Conservation (phyloP, 2,113 vertebrate genomes). For the Neolamprologus sp. region DNA sequence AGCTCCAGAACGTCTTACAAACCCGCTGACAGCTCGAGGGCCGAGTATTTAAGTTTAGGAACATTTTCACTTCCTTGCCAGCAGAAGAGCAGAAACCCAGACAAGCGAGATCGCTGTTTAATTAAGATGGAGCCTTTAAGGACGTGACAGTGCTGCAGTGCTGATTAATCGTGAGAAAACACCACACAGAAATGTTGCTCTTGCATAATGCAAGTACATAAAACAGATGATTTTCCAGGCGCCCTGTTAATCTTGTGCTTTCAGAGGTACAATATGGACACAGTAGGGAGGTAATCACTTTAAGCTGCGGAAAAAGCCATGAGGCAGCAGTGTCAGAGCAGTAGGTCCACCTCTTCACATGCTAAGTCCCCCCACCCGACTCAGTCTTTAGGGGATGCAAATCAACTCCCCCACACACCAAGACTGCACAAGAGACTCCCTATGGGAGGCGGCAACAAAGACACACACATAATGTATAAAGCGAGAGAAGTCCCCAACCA, state of each 20-base stretch:
- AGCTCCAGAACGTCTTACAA: neutral
- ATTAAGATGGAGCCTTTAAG: neutral
- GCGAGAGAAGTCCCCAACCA: neutral
- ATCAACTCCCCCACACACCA: slow-evolving; percentile 22
- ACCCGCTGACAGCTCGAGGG: slow-evolving; percentile 9
- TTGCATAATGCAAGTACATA: neutral
- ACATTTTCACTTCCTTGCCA: neutral
- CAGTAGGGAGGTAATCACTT: slow-evolving; percentile 48
- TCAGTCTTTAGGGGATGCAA: slow-evolving; percentile 27
- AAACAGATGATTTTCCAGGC: slow-evolving; percentile 1
- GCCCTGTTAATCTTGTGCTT: neutral
- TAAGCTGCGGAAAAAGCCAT: slow-evolving; percentile 34
- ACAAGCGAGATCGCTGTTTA: neutral
- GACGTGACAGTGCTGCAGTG: neutral
- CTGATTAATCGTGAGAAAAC: neutral
- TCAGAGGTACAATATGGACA: slow-evolving; percentile 6
- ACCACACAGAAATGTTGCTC: neutral
- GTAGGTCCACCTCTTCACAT: slow-evolving; percentile 2
- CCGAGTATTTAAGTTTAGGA: neutral
- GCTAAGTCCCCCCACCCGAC: neutral
- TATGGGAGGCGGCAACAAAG: slow-evolving; percentile 28
- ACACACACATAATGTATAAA: neutral
- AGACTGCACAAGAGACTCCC: neutral
- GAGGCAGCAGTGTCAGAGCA: slow-evolving; percentile 32
- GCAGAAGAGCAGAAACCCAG: neutral